Base-by-base conservation (phyloP, 1,140 invertebrate species). In the Campoletis sonorensis region DNA sequence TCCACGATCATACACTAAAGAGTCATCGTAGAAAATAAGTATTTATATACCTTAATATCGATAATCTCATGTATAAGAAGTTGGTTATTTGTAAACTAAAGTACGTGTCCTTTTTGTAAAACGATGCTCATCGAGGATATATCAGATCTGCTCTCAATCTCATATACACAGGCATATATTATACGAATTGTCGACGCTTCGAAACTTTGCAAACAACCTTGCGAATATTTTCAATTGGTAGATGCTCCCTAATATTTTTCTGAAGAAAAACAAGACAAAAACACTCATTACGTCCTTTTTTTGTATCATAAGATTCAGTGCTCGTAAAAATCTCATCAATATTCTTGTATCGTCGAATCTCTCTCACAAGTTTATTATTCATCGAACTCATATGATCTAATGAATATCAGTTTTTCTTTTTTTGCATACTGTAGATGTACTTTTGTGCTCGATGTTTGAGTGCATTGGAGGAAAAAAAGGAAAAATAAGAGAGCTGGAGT, bases 11-110 rank as follows among this genome's bases (percentile, higher is more conserved):
- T 67, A 10, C 13, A 26, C 61, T 67, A 67, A 67, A 67, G 61
- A 67, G 23, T 67, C 61, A 71, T 81, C 80, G 64, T 80, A 83
- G 73, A 10, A 78, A 83, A 64, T 70, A 79, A 85, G 81, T 82
- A 85, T 86, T 84, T 83, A 72, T 82, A 82, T 79, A 85, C 81
- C 82, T 82, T 76, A 67, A 21, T 76, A 79, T 78, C 81, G 81
- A 71, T 68, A 79, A 67, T 58, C 54, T 45, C 40, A 64, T 82
- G 79, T 81, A 75, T 80, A 81, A 82, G 80, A 82, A 80, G 61
- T 67, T 67, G 61, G 61, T 67, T 67, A 67, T 67, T 67, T 67
- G 23, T 67, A 67, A 75, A 79, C 78, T 61, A 80, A 73, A 45
- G 80, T 68, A 75, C 49, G 21, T 79, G 49, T 84, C 79, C 58